Evolutionary conservation across 2,888 invertebrate genomes (phyloP), one percentile per base, ranked within the genome.

Genomic region (Ferrisia virgata): DNA sequence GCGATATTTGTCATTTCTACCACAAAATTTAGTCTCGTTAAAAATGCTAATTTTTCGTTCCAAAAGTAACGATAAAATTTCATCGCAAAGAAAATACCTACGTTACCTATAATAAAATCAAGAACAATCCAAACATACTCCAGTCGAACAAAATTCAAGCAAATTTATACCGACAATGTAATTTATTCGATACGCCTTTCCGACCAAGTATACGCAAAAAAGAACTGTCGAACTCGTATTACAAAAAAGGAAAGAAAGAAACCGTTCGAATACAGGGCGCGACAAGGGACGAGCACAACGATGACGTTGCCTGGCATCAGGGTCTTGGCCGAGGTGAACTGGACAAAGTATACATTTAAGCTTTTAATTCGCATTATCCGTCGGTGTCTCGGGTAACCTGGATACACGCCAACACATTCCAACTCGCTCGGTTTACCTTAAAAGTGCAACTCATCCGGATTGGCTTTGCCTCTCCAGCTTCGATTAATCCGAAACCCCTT

Each of bases 361-460:
- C 58, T 64, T 28, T 64, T 64, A 64, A 64, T 64, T 64, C 58
- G 58, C 13, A 28, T 64, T 25, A 64, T 64, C 58, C 25, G 25
- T 25, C 58, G 28, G 25, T 64, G 58, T 64, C 58, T 64, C 28
- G 18, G 58, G 58, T 47, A 47, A 18, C 18, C 58, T 64, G 58
- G 58, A 64, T 64, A 64, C 25, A 28, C 22, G 58, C 58, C 58
- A 64, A 64, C 47, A 47, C 47, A 47, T 47, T 4, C 18, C 47
- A 47, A 18, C 47, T 47, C 47, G 47, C 47, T 47, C 8, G 47
- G 47, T 47, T 47, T 47, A 47, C 47, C 47, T 47, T 47, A 47
- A 47, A 47, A 64, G 58, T 64, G 58, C 58, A 64, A 64, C 58
- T 64, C 58, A 64, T 64, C 58, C 58, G 58, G 58, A 64, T 64